phyloP scores from a whole-genome alignment of 2,797 vertebrate species.

The Pempheris klunzingeri region DNA sequence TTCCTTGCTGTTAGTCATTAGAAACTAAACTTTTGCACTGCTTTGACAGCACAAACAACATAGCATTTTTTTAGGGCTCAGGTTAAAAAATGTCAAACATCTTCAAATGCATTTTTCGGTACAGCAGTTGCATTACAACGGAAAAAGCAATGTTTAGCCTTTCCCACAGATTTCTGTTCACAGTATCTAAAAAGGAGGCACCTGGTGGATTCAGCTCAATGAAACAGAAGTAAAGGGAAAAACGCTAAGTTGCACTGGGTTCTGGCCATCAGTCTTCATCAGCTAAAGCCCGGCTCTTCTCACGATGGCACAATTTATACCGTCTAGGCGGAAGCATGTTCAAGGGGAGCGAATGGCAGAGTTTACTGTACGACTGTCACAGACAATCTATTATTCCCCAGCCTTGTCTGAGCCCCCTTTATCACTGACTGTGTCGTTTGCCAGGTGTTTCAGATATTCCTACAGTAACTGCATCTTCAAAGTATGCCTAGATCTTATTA shows the following conservation, averaged over 20 bases:
- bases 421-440: constrained; percentile 36
- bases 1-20: constrained; percentile 21
- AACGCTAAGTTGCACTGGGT: constrained; percentile 43
- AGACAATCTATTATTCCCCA: constrained; percentile 52
- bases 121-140: constrained; percentile 65
- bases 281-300: constrained; percentile 39
- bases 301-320: constrained; percentile 50
- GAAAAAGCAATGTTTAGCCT: constrained; percentile 22
- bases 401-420: constrained; percentile 42
- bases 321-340: constrained; percentile 24
- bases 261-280: constrained; percentile 66
- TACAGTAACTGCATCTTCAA: constrained; percentile 54
- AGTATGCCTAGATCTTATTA: constrained; percentile 52
- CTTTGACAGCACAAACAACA: constrained; percentile 30
- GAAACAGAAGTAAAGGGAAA: constrained; percentile 43
- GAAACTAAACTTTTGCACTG: constrained; percentile 33
- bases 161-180: constrained; percentile 32
- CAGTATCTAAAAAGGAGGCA: constrained; percentile 11
- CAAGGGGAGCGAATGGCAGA: constrained; percentile 38
- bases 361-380: constrained; percentile 61
- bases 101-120: constrained; percentile 26
- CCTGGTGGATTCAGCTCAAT: constrained; percentile 36
- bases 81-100: constrained; percentile 46
- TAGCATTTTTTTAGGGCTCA: constrained; percentile 24
- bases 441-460: constrained; percentile 53